Percentiles rank a stretch among this genome's conserved stretches.
These are phyloP conservation scores for Acrobasis consociella DNA, from an alignment of 2,888 invertebrate genomes.

Conservation along the genomic window DNA sequence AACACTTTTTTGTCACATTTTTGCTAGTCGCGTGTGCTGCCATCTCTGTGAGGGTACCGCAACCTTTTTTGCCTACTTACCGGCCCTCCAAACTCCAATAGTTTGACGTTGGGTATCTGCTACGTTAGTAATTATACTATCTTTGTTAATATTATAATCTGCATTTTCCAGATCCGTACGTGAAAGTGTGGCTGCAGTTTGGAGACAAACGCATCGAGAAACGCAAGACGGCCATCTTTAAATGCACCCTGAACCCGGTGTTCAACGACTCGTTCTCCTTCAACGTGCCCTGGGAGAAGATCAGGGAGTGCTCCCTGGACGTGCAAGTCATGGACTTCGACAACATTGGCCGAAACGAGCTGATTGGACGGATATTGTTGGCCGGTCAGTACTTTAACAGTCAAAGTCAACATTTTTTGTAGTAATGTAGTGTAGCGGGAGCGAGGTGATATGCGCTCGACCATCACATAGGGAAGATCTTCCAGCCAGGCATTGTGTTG, in stretches of 20 bases:
- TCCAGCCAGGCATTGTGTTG: no score
- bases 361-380: slow-evolving; percentile 95
- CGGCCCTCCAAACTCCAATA: no score
- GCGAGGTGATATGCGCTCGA: no score
- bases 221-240: slow-evolving; percentile 96
- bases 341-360: slow-evolving; percentile 96
- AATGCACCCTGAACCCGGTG: slow-evolving; percentile 96
- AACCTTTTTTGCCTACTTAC: no score
- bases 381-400: slow-evolving; percentile 88
- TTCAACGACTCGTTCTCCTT: slow-evolving; percentile 98
- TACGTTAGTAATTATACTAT: no score
- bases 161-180: slow-evolving; percentile 93
- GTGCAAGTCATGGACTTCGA: slow-evolving; percentile 98
- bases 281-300: slow-evolving; percentile 98
- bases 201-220: slow-evolving; percentile 97
- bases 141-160: background rate
- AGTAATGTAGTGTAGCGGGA: no score
- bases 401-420: no score
- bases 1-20: no score
- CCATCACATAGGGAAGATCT: no score
- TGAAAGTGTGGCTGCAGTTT: slow-evolving; percentile 98
- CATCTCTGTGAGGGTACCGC: no score
- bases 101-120: no score
- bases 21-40: no score
- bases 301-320: slow-evolving; percentile 95